These are phyloP conservation scores for Loriculus beryllinus DNA, from an alignment of 2,797 vertebrate genomes.

Conservation along the genomic window DNA sequence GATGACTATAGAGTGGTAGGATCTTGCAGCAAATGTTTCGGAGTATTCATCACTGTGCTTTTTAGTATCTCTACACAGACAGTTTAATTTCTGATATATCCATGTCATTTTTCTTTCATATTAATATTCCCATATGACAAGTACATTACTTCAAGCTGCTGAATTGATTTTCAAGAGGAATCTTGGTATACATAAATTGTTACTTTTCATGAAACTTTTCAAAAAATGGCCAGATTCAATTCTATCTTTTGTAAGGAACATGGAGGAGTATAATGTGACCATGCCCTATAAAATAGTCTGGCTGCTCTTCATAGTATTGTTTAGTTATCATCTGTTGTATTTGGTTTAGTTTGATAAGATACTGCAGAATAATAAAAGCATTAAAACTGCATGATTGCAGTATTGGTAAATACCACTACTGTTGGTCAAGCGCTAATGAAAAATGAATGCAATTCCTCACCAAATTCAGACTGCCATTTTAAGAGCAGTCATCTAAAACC, in stretches of 20 bases:
- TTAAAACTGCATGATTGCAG: neutral
- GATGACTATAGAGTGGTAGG: neutral
- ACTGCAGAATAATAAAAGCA: neutral
- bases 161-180: conserved; percentile 59
- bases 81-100: conserved; percentile 56
- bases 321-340: neutral
- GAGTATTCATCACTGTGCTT: neutral
- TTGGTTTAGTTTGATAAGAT: neutral
- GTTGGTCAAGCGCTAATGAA: conserved; percentile 16
- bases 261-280: neutral
- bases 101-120: conserved; percentile 53
- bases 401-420: neutral
- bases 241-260: neutral
- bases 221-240: neutral
- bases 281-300: neutral
- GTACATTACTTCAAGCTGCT: conserved; percentile 30
- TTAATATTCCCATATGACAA: conserved; percentile 58
- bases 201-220: conserved; percentile 16
- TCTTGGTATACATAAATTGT: conserved; percentile 36
- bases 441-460: conserved; percentile 11
- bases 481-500: conserved; percentile 66
- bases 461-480: conserved; percentile 22
- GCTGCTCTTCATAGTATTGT: neutral
- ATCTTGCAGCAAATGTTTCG: conserved; percentile 22
- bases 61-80: neutral